Evolutionary conservation across 2,888 invertebrate genomes (phyloP).

Genomic region (Dyspetes luteomarginatus): DNA sequence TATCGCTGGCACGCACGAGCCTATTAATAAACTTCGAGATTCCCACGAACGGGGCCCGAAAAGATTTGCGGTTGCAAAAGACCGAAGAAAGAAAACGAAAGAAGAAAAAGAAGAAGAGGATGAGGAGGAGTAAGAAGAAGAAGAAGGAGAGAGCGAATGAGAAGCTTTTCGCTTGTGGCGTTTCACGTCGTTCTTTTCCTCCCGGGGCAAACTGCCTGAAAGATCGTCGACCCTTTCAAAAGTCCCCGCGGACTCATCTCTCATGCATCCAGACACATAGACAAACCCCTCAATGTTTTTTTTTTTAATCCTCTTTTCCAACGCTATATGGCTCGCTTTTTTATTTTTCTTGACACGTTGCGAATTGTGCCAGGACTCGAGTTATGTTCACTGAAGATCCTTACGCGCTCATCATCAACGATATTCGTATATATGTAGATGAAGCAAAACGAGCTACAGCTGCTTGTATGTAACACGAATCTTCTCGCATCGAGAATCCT

Average conservation of each 20-base stretch:
- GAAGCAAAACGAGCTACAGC: slow-evolving; percentile 25
- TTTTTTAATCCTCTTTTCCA: slow-evolving; percentile 1
- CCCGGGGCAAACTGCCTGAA: slow-evolving; percentile 20
- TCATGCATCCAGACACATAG: slow-evolving; percentile 55
- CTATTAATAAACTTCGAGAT: slow-evolving; percentile 74
- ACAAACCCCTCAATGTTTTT: slow-evolving; percentile 48
- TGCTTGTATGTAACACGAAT: slow-evolving; percentile 61
- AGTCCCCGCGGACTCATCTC: slow-evolving; percentile 52
- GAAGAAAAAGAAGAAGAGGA: slow-evolving; percentile 33
- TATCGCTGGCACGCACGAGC: slow-evolving; percentile 70
- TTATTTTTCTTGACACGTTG: slow-evolving; percentile 45
- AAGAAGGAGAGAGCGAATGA: slow-evolving; percentile 39
- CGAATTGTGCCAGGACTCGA: slow-evolving; percentile 31
- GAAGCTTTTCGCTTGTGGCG: slow-evolving; percentile 55
- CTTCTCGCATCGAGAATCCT: slow-evolving; percentile 67
- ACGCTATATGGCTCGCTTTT: not conserved
- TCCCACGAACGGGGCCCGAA: slow-evolving; percentile 62
- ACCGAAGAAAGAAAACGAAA: slow-evolving; percentile 31
- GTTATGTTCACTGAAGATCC: slow-evolving; percentile 15
- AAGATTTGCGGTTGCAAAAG: slow-evolving; percentile 59
- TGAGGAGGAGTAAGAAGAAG: slow-evolving; percentile 32
- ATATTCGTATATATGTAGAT: not conserved
- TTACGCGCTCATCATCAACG: slow-evolving; percentile 28
- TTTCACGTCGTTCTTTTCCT: slow-evolving; percentile 41
- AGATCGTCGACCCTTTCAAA: slow-evolving; percentile 57